Percentiles rank a stretch among this genome's conserved stretches.
phyloP scores from a whole-genome alignment of 2,797 vertebrate species.

The Neosalanx taihuensis region DNA sequence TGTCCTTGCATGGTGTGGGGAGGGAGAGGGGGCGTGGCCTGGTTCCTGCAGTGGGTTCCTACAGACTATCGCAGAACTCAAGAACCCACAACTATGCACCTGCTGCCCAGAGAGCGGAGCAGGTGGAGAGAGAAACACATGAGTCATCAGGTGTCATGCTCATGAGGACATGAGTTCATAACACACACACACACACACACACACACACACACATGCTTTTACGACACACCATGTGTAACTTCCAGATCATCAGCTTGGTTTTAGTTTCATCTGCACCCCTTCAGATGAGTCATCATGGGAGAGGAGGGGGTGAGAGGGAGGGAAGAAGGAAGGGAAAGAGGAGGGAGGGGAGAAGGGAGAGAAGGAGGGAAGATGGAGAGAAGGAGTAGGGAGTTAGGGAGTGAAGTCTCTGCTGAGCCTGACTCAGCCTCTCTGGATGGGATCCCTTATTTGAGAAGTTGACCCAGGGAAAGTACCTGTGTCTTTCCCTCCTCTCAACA shows the following conservation, averaged over 20 bases:
- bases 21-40: too few relatives aligned
- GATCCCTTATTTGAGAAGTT: constrained; percentile 52
- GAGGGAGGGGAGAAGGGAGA: constrained; percentile 39
- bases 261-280: constrained; percentile 6
- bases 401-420: constrained; percentile 49
- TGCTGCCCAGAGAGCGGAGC: not conserved
- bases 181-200: constrained; percentile 26
- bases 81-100: not conserved
- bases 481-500: constrained; percentile 25
- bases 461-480: constrained; percentile 66
- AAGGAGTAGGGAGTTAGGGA: not conserved
- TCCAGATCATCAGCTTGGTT: constrained; percentile 12
- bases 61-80: not conserved
- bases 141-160: constrained; percentile 1
- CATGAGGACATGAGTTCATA: not conserved
- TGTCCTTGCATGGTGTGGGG: too few relatives aligned
- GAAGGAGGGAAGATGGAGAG: constrained; percentile 3
- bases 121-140: not conserved
- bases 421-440: constrained; percentile 29
- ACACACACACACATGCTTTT: not conserved
- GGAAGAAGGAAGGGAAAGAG: not conserved
- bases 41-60: too few relatives aligned
- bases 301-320: not conserved
- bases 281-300: constrained; percentile 12
- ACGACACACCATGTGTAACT: not conserved